Percentiles rank a stretch among this genome's conserved stretches.
Evolutionary conservation across 2,113 vertebrate species (phyloP).

Genomic region (Myotis lucifugus): DNA sequence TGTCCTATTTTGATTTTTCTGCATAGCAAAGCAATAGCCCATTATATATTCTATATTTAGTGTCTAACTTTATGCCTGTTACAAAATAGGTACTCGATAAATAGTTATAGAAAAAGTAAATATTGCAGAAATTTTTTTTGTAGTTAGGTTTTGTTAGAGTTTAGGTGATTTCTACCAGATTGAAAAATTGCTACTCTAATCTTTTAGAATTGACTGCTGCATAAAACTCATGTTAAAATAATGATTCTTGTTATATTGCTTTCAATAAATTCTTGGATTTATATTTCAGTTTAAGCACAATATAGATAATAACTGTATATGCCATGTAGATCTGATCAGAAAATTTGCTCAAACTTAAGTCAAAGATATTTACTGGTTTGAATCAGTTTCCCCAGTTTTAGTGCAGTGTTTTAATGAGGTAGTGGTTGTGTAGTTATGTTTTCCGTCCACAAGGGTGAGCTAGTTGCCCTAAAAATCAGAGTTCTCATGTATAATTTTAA

Average conservation of each 20-base stretch:
- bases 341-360: background rate
- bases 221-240: background rate
- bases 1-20: background rate
- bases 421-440: constrained; percentile 10
- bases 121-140: background rate
- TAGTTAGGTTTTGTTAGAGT: constrained; percentile 42
- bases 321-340: background rate
- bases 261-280: constrained; percentile 11
- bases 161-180: constrained; percentile 1
- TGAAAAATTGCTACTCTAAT: background rate
- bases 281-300: background rate
- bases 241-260: background rate
- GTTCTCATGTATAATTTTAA: constrained; percentile 24
- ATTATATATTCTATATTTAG: background rate
- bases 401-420: background rate
- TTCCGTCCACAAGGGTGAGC: constrained; percentile 73
- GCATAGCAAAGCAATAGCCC: background rate
- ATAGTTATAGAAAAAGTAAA: constrained; percentile 38
- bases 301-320: background rate
- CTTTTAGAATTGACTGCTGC: background rate
- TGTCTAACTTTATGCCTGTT: background rate
- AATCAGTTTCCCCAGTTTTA: background rate
- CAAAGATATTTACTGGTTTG: background rate
- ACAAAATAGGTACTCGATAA: background rate
- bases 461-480: constrained; percentile 65